A percentile compares a stretch with the other conserved stretches of the same genome.
These are phyloP conservation scores for Coranthus polyacanthus DNA, from an alignment of 2,797 vertebrate genomes.

Conservation along the genomic window DNA sequence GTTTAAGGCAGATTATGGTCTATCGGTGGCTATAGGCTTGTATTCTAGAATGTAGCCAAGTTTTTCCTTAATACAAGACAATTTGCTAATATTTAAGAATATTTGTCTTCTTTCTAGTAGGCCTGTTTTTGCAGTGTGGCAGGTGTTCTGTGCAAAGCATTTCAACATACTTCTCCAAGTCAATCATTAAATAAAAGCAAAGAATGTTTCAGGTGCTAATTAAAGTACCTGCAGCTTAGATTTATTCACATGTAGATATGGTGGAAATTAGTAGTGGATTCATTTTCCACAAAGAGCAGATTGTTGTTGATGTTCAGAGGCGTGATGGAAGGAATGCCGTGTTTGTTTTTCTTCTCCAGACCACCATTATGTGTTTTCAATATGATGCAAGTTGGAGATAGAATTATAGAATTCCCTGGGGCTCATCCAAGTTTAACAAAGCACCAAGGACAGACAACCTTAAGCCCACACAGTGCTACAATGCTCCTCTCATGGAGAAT, in stretches of 20 bases:
- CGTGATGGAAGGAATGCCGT: slow-evolving; percentile 59
- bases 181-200: slow-evolving; percentile 51
- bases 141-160: slow-evolving; percentile 18
- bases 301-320: slow-evolving; percentile 34
- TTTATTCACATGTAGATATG: slow-evolving; percentile 49
- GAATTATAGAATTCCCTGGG: slow-evolving; percentile 61
- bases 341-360: slow-evolving; percentile 72
- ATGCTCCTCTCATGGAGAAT: slow-evolving; percentile 69
- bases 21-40: no score
- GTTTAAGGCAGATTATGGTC: no score
- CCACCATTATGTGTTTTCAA: slow-evolving; percentile 71
- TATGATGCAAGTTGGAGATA: slow-evolving; percentile 65
- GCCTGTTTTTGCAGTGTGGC: not conserved
- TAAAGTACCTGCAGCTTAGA: slow-evolving; percentile 17
- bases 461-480: slow-evolving; percentile 61
- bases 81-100: no score
- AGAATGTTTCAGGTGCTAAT: slow-evolving; percentile 32
- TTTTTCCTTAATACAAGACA: no score
- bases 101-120: no score
- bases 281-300: slow-evolving; percentile 36
- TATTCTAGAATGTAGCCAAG: no score
- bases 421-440: slow-evolving; percentile 76
- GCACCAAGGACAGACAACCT: slow-evolving; percentile 68
- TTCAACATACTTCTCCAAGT: slow-evolving; percentile 42
- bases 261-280: slow-evolving; percentile 36